Base-by-base conservation (phyloP, 2,113 vertebrate genomes). In the Hippolais icterina region DNA sequence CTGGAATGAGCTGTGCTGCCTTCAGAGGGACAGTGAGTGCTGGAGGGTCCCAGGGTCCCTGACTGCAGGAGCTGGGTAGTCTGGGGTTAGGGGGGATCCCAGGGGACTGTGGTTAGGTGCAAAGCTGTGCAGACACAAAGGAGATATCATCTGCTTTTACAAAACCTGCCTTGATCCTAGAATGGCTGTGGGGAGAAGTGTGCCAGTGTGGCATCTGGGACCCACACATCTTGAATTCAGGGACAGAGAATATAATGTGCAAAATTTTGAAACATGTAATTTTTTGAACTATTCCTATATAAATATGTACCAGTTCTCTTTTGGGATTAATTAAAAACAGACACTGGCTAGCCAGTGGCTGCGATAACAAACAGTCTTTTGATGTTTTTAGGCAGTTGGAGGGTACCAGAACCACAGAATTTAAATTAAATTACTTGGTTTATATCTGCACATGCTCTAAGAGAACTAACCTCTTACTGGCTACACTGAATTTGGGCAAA, bases 11-110 rank as follows among this genome's bases (percentile, higher is more conserved):
- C 41, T 4, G 12, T 33, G 63, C 49, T 77, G 15, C 27, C 39
- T 44, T 3, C 2, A 11, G 84, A 61, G 31, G 39, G 16, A 7
- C 8, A 28, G 41, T 0, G n/a, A 5, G 15, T 5, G 17, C 27
- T 2, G 3, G 35, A 29, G n/a, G 5, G 11, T 39, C 5, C 42
- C 35, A 6, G 10, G 15, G 21, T 29, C 71, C 46, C 63, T 8
- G 12, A 0, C 50, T 12, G n/a, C 3, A 6, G 42, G 24, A 27
- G 14, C 1, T 39, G 29, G 17, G 11, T 7, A 19, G 18, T 14
- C 42, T 49, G 60, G 23, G 44, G 22, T 17, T 3, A 10, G 8
- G 10, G 63, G 33, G 25, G 12, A 47, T 15, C 57, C 17, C 33
- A 42, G 29, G 21, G 44, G 8, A 15, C 29, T 4, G 52, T 57